Evolutionary conservation across 1,140 invertebrate species (phyloP).

Genomic region (Bombus vancouverensis): DNA sequence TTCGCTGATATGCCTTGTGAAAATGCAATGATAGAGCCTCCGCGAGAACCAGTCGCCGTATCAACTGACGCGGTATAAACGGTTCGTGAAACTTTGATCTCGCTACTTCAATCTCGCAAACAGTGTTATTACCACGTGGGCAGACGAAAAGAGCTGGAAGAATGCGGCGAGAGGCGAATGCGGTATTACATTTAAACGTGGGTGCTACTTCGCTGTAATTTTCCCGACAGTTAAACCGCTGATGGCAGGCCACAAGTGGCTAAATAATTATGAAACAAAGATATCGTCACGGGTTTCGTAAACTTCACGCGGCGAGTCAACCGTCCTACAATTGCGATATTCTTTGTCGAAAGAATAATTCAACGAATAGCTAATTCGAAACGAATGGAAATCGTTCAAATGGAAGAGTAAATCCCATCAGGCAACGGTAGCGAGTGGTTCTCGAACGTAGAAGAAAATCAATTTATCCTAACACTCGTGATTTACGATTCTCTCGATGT

Average conservation of each 20-base stretch:
- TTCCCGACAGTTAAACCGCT: slow-evolving; percentile 8
- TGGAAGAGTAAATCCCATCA: background rate
- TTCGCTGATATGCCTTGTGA: background rate
- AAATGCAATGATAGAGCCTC: slow-evolving; percentile 10
- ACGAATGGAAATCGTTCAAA: background rate
- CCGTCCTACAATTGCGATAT: background rate
- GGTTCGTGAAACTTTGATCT: slow-evolving; percentile 37
- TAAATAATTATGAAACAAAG: slow-evolving; percentile 4
- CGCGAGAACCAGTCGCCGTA: background rate
- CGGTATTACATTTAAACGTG: slow-evolving; percentile 34
- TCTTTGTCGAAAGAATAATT: background rate
- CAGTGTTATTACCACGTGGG: slow-evolving; percentile 44
- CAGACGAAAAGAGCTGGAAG: slow-evolving; percentile 7
- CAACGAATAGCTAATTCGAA: background rate
- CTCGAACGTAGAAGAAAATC: background rate
- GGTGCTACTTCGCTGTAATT: slow-evolving; percentile 32
- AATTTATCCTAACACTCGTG: background rate
- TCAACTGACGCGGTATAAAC: background rate
- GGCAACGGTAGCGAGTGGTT: background rate
- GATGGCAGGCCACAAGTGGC: slow-evolving; percentile 3
- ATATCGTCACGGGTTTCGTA: background rate
- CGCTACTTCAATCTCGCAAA: slow-evolving; percentile 33
- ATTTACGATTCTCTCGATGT: background rate
- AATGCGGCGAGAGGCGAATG: slow-evolving; percentile 1
- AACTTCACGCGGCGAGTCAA: background rate